A percentile compares a stretch with the other conserved stretches of the same genome.
phyloP scores from a whole-genome alignment of 2,888 invertebrate genomes.

The Marasmarcha lunaedactyla region DNA sequence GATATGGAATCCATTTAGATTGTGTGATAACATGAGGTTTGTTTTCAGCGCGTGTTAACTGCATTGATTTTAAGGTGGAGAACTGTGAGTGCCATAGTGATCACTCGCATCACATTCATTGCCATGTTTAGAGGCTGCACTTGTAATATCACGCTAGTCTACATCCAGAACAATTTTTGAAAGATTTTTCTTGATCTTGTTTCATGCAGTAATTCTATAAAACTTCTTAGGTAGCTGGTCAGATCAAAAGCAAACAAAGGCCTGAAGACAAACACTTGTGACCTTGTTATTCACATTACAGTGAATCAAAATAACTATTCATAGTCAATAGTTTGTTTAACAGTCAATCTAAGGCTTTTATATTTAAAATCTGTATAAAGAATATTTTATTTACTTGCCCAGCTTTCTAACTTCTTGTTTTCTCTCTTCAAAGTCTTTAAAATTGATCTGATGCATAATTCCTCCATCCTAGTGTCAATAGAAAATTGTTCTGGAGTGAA shows the following conservation, averaged over 20 bases:
- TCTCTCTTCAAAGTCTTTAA: conserved; percentile 1
- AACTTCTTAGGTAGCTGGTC: no score
- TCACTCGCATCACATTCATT: conserved; percentile 58
- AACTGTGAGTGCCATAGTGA: conserved; percentile 69
- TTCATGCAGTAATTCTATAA: no score
- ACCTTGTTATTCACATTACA: no score
- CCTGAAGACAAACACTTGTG: conserved; percentile 1
- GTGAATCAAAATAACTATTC: no score
- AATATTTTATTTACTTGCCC: no score
- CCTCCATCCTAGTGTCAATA: conserved; percentile 25
- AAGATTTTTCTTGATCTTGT: neutral
- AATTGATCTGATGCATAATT: conserved; percentile 27
- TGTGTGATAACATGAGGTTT: conserved; percentile 49
- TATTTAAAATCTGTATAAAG: no score
- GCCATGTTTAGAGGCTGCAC: conserved; percentile 34
- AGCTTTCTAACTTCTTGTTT: neutral
- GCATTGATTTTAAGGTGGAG: conserved; percentile 73
- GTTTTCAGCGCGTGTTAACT: conserved; percentile 72
- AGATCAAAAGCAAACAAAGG: neutral
- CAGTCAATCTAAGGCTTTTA: no score
- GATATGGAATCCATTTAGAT: no score
- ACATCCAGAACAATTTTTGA: conserved; percentile 41
- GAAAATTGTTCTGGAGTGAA: conserved; percentile 1
- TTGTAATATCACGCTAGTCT: conserved; percentile 31
- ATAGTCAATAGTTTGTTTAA: no score